Evolutionary conservation across 1,140 invertebrate species (phyloP), one percentile per base, ranked within the genome.

Genomic region (Argopecten irradians): DNA sequence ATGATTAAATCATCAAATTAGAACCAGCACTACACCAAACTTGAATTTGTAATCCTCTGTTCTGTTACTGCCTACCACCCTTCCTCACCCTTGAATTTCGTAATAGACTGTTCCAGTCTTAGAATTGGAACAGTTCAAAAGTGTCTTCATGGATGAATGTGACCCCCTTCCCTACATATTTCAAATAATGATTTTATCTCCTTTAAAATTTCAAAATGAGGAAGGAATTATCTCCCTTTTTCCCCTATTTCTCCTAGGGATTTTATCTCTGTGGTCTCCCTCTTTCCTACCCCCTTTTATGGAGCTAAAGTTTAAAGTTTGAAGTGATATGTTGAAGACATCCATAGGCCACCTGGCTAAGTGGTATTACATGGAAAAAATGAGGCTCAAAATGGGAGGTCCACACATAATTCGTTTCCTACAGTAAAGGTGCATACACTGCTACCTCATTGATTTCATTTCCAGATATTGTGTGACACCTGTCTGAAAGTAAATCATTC

Each of bases 321-420:
- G 43, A 71, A 71, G 55, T 71, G 55, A 71, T 71, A 71, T 71
- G 55, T 28, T 71, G 55, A 71, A 71, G 55, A 71, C 55, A 71
- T n/a, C 55, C 55, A 71, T 71, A 71, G 55, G 22, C 55, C 55
- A 71, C 55, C 55, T 71, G 55, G 55, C 55, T 71, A 71, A 71
- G 55, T 71, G 55, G n/a, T 71, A 71, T 71, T 71, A 71, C 55
- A 28, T 71, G 28, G 19, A 28, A 19, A 16, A 28, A 71, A 71
- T 3, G 55, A n/a, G 55, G 55, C 55, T 71, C 55, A 1, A n/a
- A 71, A 28, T 5, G 55, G 55, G 55, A n/a, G 5, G 1, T 28
- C n/a, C 55, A 5, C 36, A 39, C 5, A 39, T 5, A 5, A 39
- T 39, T 39, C 13, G 13, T 5, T 39, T 39, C 36, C 36, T 39